phyloP scores from a whole-genome alignment of 2,113 vertebrate species.

The Telmatochromis sp. region DNA sequence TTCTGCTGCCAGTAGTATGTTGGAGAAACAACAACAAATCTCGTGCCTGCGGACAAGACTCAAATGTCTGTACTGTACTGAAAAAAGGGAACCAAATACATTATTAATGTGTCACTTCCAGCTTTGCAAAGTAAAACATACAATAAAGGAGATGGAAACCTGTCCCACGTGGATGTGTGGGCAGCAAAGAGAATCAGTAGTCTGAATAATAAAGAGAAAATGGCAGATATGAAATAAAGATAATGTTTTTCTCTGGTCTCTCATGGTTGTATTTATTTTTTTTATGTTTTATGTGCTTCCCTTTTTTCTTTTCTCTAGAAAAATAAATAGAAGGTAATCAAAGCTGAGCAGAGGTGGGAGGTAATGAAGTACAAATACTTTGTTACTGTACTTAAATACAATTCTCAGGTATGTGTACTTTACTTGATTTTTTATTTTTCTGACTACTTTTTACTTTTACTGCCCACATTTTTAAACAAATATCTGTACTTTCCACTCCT shows the following conservation, averaged over 20 bases:
- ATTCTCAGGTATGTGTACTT: neutral
- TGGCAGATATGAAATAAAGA: neutral
- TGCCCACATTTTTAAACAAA: neutral
- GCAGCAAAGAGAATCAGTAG: neutral
- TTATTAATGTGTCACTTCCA: neutral
- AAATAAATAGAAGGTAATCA: neutral
- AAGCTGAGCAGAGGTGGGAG: neutral
- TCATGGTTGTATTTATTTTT: neutral
- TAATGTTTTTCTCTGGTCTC: neutral
- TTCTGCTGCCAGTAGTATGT: neutral
- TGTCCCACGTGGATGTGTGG: neutral
- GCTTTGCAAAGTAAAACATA: neutral
- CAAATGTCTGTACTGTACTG: neutral
- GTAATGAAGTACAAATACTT: neutral
- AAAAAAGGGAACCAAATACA: neutral
- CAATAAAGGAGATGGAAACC: neutral
- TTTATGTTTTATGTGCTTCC: neutral
- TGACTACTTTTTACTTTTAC: neutral
- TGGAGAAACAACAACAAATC: neutral
- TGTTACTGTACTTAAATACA: neutral
- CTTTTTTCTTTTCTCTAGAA: neutral
- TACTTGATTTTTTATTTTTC: neutral
- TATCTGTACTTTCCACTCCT: neutral
- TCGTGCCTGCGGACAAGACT: fast-evolving
- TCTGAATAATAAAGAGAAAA: neutral